Base-by-base conservation (phyloP, 2,113 vertebrate species). In the Gymnarchus niloticus region DNA sequence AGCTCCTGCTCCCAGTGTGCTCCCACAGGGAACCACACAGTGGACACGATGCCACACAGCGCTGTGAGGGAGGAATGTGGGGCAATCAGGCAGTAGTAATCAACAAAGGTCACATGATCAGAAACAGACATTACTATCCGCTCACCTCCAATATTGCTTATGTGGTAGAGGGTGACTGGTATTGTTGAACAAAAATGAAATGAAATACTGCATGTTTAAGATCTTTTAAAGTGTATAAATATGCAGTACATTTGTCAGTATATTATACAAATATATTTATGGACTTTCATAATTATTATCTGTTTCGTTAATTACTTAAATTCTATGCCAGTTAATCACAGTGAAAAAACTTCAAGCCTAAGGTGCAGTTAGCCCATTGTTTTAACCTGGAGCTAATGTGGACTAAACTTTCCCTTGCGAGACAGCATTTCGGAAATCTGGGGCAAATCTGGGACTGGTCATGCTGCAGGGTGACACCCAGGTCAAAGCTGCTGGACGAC, bases 21-120 rank as follows among this genome's bases (percentile, higher is more conserved):
- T 0, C 96, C 97, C 3, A 99, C 93, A 0, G 97, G 97, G 88
- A 98, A 99, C 98, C 97, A 99, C 85, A 98, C 93, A 0, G 97
- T 99, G 0, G 97, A 96, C 0, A 98, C 93, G 0, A 95, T 89
- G 0, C 96, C 96, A 0, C 95, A 97, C 87, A 96, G 88, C 51
- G 96, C 98, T 99, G 95, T 2, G 87, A 87, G 57, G 2, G 86
- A 88, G 76, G 81, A 88, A 83, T 37, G 57, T 12, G 82, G 48
- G 76, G 10, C 14, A 80, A 61, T 83, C 80, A 51, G 25, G 52
- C 23, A 51, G 14, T 49, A 52, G 14, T 51, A 54, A 51, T 54
- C 23, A 14, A 51, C 54, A 54, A 10, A 21, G 8, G 28, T 21
- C 48, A 28, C 80, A 56, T 81, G 49, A 52, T 81, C 2, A 17